Base-by-base conservation (phyloP, 2,888 invertebrate species). In the Graphium colonna region DNA sequence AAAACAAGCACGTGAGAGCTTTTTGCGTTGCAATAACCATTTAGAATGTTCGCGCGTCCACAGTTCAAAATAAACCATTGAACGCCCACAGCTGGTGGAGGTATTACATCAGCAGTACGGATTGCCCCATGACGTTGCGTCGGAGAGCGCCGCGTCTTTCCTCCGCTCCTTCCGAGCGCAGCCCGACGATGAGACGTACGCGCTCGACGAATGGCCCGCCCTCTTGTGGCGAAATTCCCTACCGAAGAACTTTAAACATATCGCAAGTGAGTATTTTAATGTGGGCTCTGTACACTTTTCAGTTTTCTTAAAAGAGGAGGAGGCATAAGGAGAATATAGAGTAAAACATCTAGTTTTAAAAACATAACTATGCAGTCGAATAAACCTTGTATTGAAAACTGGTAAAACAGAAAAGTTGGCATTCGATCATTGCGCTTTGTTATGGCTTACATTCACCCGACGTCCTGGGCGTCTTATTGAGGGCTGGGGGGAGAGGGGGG, bases 151-250 rank as follows among this genome's bases (percentile, higher is more conserved):
- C 49, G 85, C 92, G 44, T 91, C 90, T 57, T 96, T 94, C 82
- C 89, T 96, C 63, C 92, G 92, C 68, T 91, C 93, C 48, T 96
- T 96, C 82, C 91, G 96, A 60, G 93, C 94, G 61, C 94, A 95
- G 68, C 96, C 96, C 8, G 96, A 96, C 71, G 95, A 95, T 79
- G 91, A 92, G 54, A 89, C 92, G 52, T 93, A 92, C 70, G 91
- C 91, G 58, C 83, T 96, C 64, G 94, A 96, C 71, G 91, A 91
- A 57, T 97, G 96, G 96, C 92, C 96, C 52, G 92, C 92, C 49
- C 91, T 92, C 55, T 80, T 97, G 50, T 97, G 96, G 96, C 91
- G 90, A 36, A 93, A 94, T 76, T 94, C 95, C 39, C 82, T 97
- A 52, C 95, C 95, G 40, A 92, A 94, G 58, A 91, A 93, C 67